Percentiles rank a stretch among this genome's conserved stretches.
phyloP scores from a whole-genome alignment of 2,888 invertebrate genomes.

The Fabriciana adippe region DNA sequence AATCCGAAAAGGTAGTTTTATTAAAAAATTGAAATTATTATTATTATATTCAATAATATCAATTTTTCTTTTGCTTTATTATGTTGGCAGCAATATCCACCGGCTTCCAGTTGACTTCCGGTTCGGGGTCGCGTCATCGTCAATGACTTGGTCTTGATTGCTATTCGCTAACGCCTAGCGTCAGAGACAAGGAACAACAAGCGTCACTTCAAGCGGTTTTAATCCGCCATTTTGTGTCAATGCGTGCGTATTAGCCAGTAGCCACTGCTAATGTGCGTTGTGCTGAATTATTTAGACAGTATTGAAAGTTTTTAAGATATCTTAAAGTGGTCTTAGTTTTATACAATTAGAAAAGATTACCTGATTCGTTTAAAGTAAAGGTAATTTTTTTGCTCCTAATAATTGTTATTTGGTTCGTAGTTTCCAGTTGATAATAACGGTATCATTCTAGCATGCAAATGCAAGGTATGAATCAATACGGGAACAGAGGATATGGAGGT shows the following conservation, averaged over 20 bases:
- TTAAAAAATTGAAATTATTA: too few species aligned
- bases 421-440: constrained; percentile 1
- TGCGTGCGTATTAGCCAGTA: background rate
- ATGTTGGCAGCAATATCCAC: background rate
- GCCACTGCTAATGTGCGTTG: constrained; percentile 2
- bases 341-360: background rate
- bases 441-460: constrained; percentile 58
- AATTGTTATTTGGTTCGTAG: too few species aligned
- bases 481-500: constrained; percentile 76
- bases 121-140: constrained; percentile 6
- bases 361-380: background rate
- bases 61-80: background rate
- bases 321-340: constrained; percentile 10
- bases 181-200: too few species aligned
- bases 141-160: background rate
- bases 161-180: background rate
- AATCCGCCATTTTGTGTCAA: constrained; percentile 13
- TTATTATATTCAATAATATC: too few species aligned
- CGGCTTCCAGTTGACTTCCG: background rate
- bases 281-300: background rate
- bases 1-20: too few species aligned
- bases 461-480: constrained; percentile 74
- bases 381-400: background rate
- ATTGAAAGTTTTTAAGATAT: background rate
- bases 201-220: background rate